phyloP scores from a whole-genome alignment of 1,140 invertebrate species.

The Trichogramma pretiosum region DNA sequence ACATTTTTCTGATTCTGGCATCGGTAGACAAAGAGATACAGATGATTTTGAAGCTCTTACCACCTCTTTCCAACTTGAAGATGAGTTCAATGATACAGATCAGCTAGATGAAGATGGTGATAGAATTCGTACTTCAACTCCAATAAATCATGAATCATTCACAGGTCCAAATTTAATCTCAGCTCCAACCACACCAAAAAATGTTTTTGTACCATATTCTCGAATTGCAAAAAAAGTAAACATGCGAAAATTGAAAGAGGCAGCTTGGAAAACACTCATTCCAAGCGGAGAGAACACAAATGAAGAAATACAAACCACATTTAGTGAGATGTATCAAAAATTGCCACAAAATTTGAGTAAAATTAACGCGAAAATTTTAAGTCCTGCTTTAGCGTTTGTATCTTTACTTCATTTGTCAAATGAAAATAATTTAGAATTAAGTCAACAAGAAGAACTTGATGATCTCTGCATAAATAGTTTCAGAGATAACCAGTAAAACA shows the following conservation, averaged over 20 bases:
- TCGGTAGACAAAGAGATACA: no score
- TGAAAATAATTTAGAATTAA: slow-evolving; percentile 52
- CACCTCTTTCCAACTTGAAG: slow-evolving; percentile 48
- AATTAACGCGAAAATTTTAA: slow-evolving; percentile 57
- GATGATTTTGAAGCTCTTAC: slow-evolving; percentile 37
- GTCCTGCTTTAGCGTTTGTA: slow-evolving; percentile 62
- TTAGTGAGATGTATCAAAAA: slow-evolving; percentile 48
- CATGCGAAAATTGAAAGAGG: slow-evolving; percentile 64
- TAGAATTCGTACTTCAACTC: slow-evolving; percentile 32
- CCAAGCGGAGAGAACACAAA: slow-evolving; percentile 19
- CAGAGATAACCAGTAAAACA: no score
- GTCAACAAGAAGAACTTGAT: no score
- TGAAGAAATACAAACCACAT: no score
- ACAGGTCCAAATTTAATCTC: slow-evolving; percentile 37
- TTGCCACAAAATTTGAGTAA: slow-evolving; percentile 52
- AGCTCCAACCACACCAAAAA: slow-evolving; percentile 40
- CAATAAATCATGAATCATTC: slow-evolving; percentile 22
- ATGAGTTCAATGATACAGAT: slow-evolving; percentile 39
- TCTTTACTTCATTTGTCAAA: slow-evolving; percentile 69
- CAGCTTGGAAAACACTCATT: slow-evolving; percentile 52
- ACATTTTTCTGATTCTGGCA: slow-evolving; percentile 30
- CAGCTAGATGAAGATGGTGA: slow-evolving; percentile 32
- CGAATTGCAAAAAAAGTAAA: slow-evolving; percentile 69
- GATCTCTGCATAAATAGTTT: no score
- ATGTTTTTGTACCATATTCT: slow-evolving; percentile 63